Conservation (phyloP, 2,888 invertebrate genomes). For the Dioctria linearis region DNA sequence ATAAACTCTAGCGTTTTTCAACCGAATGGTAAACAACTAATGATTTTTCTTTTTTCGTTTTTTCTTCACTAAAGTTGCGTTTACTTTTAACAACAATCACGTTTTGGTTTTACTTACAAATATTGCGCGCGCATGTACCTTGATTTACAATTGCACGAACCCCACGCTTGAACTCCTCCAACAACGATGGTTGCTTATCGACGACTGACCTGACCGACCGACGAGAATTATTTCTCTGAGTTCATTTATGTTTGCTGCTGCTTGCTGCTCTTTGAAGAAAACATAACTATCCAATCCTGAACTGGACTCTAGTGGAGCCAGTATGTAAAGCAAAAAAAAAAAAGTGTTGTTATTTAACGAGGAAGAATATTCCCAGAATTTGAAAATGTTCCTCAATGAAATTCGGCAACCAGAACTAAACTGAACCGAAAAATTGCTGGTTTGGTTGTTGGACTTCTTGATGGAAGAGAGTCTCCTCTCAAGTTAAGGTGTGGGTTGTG, state of each 20-base stretch:
- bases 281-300: slow-evolving; percentile 1
- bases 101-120: slow-evolving; percentile 19
- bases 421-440: too few species aligned
- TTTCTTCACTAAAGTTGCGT: slow-evolving; percentile 1
- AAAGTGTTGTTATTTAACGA: neutral
- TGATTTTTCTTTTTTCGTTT: neutral
- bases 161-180: slow-evolving; percentile 11
- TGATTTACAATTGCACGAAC: neutral
- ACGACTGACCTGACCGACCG: neutral
- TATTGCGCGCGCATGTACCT: slow-evolving; percentile 37
- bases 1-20: slow-evolving; percentile 5
- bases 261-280: slow-evolving; percentile 23
- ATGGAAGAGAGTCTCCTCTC: too few species aligned
- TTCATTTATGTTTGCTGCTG: slow-evolving; percentile 20
- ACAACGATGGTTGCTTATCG: slow-evolving; percentile 31
- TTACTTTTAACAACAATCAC: slow-evolving; percentile 19
- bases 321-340: slow-evolving; percentile 24
- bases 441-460: too few species aligned
- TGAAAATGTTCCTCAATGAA: slow-evolving; percentile 6
- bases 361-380: neutral
- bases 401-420: neutral
- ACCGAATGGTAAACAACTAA: slow-evolving; percentile 24
- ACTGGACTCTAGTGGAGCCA: neutral
- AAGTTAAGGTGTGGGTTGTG: slow-evolving; percentile 14
- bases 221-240: slow-evolving; percentile 8